phyloP scores from a whole-genome alignment of 2,113 vertebrate species.

The Meriones unguiculatus region DNA sequence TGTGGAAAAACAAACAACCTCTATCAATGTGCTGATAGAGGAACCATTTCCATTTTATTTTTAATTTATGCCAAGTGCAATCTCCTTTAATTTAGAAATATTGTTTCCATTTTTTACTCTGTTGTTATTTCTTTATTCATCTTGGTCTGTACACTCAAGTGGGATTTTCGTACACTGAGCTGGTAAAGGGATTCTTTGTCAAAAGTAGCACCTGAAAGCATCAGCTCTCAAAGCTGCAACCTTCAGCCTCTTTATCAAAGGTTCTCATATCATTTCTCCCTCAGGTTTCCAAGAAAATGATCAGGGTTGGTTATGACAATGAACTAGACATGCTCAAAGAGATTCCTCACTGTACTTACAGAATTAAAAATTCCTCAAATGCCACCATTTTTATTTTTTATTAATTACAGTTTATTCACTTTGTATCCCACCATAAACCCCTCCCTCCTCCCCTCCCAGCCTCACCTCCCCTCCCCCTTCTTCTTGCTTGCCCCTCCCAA shows the following conservation, averaged over 20 bases:
- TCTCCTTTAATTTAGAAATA: not conserved
- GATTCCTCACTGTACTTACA: not conserved
- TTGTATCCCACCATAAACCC: too few species aligned
- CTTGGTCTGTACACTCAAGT: not conserved
- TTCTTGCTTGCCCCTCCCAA: too few species aligned
- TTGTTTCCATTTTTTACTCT: not conserved
- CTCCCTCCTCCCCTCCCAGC: too few species aligned
- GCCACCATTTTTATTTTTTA: not conserved
- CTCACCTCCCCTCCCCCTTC: too few species aligned
- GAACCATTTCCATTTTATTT: not conserved
- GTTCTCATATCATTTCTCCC: not conserved
- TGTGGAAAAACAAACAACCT: not conserved
- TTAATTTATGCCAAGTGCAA: not conserved
- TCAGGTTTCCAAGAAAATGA: not conserved
- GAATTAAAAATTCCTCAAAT: not conserved
- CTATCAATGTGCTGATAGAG: not conserved
- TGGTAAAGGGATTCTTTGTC: not conserved
- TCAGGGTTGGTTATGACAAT: not conserved
- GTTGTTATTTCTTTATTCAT: not conserved
- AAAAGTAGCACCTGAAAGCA: not conserved
- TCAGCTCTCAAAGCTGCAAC: not conserved
- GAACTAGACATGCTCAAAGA: not conserved
- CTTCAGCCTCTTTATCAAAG: not conserved
- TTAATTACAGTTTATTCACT: too few species aligned
- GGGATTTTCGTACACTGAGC: not conserved